These are phyloP conservation scores for Intellagama lesueurii DNA, from an alignment of 2,797 vertebrate species.

Conservation along the genomic window DNA sequence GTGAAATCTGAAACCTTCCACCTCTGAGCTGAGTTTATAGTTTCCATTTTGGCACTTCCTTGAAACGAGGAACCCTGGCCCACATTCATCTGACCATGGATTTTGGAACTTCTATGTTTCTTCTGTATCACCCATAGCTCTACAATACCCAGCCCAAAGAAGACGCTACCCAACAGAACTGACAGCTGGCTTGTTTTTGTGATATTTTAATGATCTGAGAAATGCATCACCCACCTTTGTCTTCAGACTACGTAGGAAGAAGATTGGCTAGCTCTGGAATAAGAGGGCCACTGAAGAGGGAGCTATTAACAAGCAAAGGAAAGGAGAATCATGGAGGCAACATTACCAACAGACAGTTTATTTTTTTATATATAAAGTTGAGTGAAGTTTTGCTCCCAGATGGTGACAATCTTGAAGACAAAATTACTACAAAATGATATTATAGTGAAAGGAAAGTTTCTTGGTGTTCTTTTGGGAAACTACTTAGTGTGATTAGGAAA, in stretches of 20 bases:
- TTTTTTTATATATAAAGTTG: not conserved
- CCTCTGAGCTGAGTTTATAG: too few species aligned
- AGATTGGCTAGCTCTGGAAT: not conserved
- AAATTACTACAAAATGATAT: not conserved
- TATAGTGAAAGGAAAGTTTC: not conserved
- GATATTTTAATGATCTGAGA: too few species aligned
- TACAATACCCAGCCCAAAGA: too few species aligned
- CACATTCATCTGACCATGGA: too few species aligned
- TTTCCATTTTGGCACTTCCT: too few species aligned
- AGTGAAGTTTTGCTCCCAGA: not conserved
- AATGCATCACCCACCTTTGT: too few species aligned
- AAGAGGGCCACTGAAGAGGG: not conserved
- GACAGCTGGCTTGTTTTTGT: too few species aligned
- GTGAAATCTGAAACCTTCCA: too few species aligned
- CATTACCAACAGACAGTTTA: not conserved
- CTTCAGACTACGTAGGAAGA: not conserved
- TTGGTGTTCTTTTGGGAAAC: not conserved
- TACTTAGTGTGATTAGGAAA: not conserved
- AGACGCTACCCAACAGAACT: too few species aligned
- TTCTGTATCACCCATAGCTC: too few species aligned
- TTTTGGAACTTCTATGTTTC: too few species aligned
- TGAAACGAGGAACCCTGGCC: too few species aligned
- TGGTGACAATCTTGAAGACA: not conserved
- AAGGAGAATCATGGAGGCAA: not conserved
- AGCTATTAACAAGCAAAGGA: constrained; percentile 1